Base-by-base conservation (phyloP, 30 jellyfish, hydroid and myxozoan species). In the Aurelia sp. region DNA sequence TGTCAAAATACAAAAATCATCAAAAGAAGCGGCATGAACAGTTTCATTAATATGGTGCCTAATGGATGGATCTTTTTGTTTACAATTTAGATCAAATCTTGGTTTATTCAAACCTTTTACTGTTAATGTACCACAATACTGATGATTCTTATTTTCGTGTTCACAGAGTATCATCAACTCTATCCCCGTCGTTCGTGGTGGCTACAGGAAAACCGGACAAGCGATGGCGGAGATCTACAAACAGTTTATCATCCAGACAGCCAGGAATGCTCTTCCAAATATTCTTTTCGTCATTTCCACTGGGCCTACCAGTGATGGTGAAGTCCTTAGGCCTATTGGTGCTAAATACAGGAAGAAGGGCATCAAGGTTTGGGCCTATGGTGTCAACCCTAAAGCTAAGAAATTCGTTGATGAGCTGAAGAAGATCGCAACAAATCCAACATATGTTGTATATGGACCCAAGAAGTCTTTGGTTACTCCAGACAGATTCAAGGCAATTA, bases 221-320 rank as follows among this genome's bases (percentile, higher is more conserved):
- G 94, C 94, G 16, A 73, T 85, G 88, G 71, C 82, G 4, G 88
- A 85, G 60, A 44, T 85, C 69, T 76, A 73, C 62, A 73, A 73
- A 59, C 71, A 66, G 15, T 85, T 85, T 52, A 73, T 33, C 15
- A 30, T 73, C 27, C 92, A 82, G 62, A 70, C 61, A 51, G 50
- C 86, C 30, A 30, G 66, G 18, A 87, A 78, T 68, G 66, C 62
- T 12, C 76, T 37, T 37, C 96, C 96, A 13, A 72, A 79, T 22
- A 73, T 78, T n/a, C 77, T 87, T 62, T 68, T 87, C 73, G 88
- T 79, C 19, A 18, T 87, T 18, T 70, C 91, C 0, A 78, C 91
- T 18, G 96, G 96, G n/a, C 73, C 91, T 13, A 68, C 96, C 22
- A 89, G 76, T 22, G 96, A 87, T 60, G 83, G 78, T 13, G 80